Base-by-base conservation (phyloP, 53 echinoderm and acorn worm species). In the Stichopus horrens region DNA sequence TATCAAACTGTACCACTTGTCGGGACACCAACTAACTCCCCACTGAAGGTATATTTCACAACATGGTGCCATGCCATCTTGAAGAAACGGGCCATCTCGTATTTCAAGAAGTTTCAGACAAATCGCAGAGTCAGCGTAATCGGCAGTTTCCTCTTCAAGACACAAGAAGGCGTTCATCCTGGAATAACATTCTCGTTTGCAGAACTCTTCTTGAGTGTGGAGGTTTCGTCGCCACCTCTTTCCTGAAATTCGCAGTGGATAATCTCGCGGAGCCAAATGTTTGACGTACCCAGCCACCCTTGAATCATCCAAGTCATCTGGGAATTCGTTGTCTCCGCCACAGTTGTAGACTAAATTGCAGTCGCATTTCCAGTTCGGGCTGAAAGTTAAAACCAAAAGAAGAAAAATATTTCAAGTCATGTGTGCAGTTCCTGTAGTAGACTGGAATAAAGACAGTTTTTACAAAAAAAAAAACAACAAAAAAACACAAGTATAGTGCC, bases 21-120 rank as follows among this genome's bases (percentile, higher is more conserved):
- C n/a, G 4, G 52, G n/a, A 16, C 85, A 85, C 85, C 85, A 85
- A 20, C 66, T 18, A 16, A 18, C 66, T 5, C 85, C 85, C 65
- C 67, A 85, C 68, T 68, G 85, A 11, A 85, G 85, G 85, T 63
- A 85, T 63, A 85, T 59, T 21, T 63, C 85, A 18, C 85, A 85
- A 16, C 85, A 85, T 63, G 85, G 68, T 4, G 0, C 52, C 21
- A 1, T 85, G 6, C 37, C 85, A 53, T 23, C 52, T 14, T 21
- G 60, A 0, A 53, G 8, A 52, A 68, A 59, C 11, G 65, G 37
- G 13, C 14, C 23, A 13, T 5, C 0, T 9, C 0, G 0, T 5
- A 13, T 51, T 4, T 5, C 51, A 52, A 63, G 85, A 53, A 85
- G 65, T 52, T 85, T 85, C 57, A 23, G 4, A 52, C 85, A 85